Conservation (phyloP, 1,140 invertebrate genomes). For the Drosophila nasuta region DNA sequence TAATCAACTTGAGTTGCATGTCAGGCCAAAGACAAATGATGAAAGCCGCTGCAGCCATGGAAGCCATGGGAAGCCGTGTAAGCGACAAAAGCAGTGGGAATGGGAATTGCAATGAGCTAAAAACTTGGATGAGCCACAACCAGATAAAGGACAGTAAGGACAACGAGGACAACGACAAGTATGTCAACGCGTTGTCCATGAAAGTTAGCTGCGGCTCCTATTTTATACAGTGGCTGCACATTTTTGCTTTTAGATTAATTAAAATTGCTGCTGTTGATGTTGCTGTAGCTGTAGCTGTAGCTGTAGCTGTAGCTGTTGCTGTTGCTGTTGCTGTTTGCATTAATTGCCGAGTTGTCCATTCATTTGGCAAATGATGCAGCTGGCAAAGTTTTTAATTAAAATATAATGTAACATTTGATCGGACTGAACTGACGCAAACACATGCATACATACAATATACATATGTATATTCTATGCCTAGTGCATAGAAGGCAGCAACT, state of each 20-base stretch:
- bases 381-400: slow-evolving; percentile 81
- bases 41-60: slow-evolving; percentile 35
- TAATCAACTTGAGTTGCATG: slow-evolving; percentile 71
- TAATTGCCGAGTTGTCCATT: slow-evolving; percentile 77
- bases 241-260: slow-evolving; percentile 81
- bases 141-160: slow-evolving; percentile 10
- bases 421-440: slow-evolving; percentile 29
- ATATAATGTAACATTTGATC: slow-evolving; percentile 79
- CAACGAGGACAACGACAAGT: slow-evolving; percentile 39
- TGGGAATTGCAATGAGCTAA: slow-evolving; percentile 35
- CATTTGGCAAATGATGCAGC: slow-evolving; percentile 80
- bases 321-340: slow-evolving; percentile 65
- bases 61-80: neutral
- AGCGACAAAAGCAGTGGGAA: neutral
- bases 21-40: slow-evolving; percentile 70
- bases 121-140: slow-evolving; percentile 41
- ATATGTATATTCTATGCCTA: slow-evolving; percentile 27
- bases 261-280: slow-evolving; percentile 64
- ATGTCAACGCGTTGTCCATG: slow-evolving; percentile 60
- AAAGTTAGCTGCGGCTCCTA: slow-evolving; percentile 49
- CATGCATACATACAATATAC: slow-evolving; percentile 18
- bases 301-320: slow-evolving; percentile 59
- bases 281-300: slow-evolving; percentile 21
- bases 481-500: slow-evolving; percentile 40
- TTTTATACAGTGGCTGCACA: slow-evolving; percentile 48